Evolutionary conservation across 1,140 invertebrate species (phyloP).

Genomic region (Zelostemma sp.): DNA sequence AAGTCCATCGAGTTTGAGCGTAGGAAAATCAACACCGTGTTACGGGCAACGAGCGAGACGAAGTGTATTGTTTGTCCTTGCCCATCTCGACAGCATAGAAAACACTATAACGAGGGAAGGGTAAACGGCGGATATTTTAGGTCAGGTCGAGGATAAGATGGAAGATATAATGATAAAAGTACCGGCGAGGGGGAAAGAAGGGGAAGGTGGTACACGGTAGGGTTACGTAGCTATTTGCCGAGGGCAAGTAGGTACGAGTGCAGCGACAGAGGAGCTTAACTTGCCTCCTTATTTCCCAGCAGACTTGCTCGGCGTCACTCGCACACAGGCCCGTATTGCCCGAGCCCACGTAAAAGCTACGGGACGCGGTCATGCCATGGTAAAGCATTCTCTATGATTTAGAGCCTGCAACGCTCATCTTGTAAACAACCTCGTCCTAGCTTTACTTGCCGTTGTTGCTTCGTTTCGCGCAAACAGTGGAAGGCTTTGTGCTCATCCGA

Average conservation of each 20-base stretch:
- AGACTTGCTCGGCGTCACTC: constrained; percentile 54
- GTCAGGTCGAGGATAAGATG: constrained; percentile 19
- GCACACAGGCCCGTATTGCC: constrained; percentile 22
- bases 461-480: constrained; percentile 33
- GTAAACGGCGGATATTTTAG: constrained; percentile 13
- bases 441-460: constrained; percentile 23
- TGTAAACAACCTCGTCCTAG: constrained; percentile 54
- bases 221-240: constrained; percentile 63
- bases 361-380: constrained; percentile 39
- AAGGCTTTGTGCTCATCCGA: constrained; percentile 27
- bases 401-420: constrained; percentile 63
- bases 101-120: constrained; percentile 4
- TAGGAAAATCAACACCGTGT: constrained; percentile 5
- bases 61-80: neutral
- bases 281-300: constrained; percentile 69
- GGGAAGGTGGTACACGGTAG: constrained; percentile 45
- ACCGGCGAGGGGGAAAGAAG: constrained; percentile 29
- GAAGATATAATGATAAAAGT: constrained; percentile 26
- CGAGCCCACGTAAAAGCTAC: constrained; percentile 14
- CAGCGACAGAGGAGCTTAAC: constrained; percentile 52
- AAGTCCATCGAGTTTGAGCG: neutral
- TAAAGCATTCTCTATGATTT: constrained; percentile 60
- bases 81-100: neutral
- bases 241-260: constrained; percentile 49
- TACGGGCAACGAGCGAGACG: neutral